Base-by-base conservation (phyloP, 1,140 invertebrate genomes). In the Drosophila gunungcola region DNA sequence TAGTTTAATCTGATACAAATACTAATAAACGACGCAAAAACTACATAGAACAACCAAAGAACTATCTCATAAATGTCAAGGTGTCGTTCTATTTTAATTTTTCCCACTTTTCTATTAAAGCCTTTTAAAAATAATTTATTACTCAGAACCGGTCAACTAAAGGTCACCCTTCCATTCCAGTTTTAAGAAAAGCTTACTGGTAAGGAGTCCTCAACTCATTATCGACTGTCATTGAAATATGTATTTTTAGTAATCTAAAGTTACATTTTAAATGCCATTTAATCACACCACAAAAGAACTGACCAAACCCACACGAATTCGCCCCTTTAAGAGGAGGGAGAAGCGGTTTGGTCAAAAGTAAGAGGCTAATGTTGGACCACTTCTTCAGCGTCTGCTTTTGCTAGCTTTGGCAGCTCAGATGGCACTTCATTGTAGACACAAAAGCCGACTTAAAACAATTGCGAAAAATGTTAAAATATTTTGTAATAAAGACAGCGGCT, bases 401-500 rank as follows among this genome's bases (percentile, higher is more conserved):
- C 53, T 76, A 65, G 61, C 61, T 69, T 75, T 69, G 65, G 36
- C 73, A 61, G 73, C 79, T 76, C 83, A 88, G 83, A 86, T 88
- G 82, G 75, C 77, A 88, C 83, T 86, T 86, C 75, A 75, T 82
- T 86, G 74, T 88, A 86, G 79, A 88, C 83, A 86, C 83, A 86
- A 88, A 86, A 86, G 79, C 80, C 83, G 79, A 78, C 84, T 89
- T 88, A 83, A 86, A 86, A 86, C 83, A 86, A 83, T 86, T 86
- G 76, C 84, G 83, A 86, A 86, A 86, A 88, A 89, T 86, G 83
- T 86, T 86, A 72, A 88, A 86, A 86, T 88, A 86, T 86, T 89
- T 86, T 79, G 80, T 88, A 88, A 86, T 86, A 89, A 89, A 89
- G 72, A 70, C 78, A 58, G 69, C 78, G 65, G 38, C 64, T 21